Base-by-base conservation (phyloP, 2,113 vertebrate species). In the Etheostoma spectabile region DNA sequence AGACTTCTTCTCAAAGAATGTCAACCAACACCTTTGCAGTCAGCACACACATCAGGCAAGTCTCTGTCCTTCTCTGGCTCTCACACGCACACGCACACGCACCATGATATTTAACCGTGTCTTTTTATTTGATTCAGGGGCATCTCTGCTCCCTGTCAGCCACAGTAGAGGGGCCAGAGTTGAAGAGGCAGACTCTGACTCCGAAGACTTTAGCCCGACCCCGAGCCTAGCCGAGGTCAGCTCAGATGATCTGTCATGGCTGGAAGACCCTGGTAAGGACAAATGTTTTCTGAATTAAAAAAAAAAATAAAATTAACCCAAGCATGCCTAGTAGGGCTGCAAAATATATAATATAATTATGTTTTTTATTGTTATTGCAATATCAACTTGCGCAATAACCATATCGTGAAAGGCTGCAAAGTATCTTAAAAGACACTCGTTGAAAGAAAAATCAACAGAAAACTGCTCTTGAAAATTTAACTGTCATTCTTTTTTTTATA, bases 211-310 rank as follows among this genome's bases (percentile, higher is more conserved):
- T 12, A 96, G 95, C 75, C 92, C 85, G 27, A 95, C 93, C 4
- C 93, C 94, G 16, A 96, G 94, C 66, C 93, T 97, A 62, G 93
- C 88, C 12, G 94, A 93, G 66, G 90, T 97, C 85, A 96, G 95
- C 1, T 61, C 95, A 2, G 94, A 96, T 38, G 95, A 95, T 67
- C 89, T 95, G 57, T 95, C 95, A 5, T 95, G 91, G 84, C 70
- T 93, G 5, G 33, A 73, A 80, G 90, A 94, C 35, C 35, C 89
- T 22, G 92, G 95, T 95, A 82, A 83, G 72, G 18, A 73, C 13
- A 2, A 14, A 15, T 56, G 24, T 11, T 77, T 59, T 61, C 35
- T 38, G 11, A 59, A 45, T 19, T 38, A 38, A 38, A 11, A 42
- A 7, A 42, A 57, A 51, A 60, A 63, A 42, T 48, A 59, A 14